Base-by-base conservation (phyloP, 2,888 invertebrate species). In the Nasonia oneida region DNA sequence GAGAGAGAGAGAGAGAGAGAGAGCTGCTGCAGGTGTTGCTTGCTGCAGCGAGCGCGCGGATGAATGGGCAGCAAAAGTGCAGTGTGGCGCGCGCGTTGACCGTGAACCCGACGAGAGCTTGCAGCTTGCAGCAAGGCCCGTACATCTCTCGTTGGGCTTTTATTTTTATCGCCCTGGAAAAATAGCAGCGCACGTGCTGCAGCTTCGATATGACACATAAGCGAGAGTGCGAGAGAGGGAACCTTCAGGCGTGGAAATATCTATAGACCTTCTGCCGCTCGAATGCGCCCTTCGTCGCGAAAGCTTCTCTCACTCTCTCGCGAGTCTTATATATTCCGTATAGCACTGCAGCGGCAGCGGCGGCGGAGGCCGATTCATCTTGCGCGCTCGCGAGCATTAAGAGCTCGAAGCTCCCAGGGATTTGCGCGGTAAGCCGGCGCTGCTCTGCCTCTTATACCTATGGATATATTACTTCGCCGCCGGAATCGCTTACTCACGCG, bases 111-210 rank as follows among this genome's bases (percentile, higher is more conserved):
- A 29, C 6, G 67, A 67, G 33, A n/a, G n/a, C 2, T 3, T n/a
- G 57, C 42, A 57, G 57, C 57, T 14, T 3, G 33, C 33, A 67
- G 33, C 67, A 67, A 67, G 67, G 67, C 67, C 33, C 33, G 15
- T 33, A 53, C 12, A n/a, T 8, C 37, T 8, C 37, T 6, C 33
- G 33, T 79, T 23, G 50, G 50, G 47, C 50, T 79, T 61, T 53
- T 79, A 67, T 79, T 79, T 79, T 70, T 79, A 78, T 42, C 61
- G 64, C 29, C 64, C 42, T 39, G 78, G 61, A 78, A 78, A 78
- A 78, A 78, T 78, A 78, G 61, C 64, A 67, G 73, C 73, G 73
- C 73, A 12, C n/a, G 39, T n/a, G 42, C 33, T 39, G n/a, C 47
- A 42, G 42, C 23, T 23, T 14, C 42, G 6, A 39, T 42, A 39